Evolutionary conservation across 1,140 invertebrate species (phyloP), one percentile per base, ranked within the genome.

Genomic region (Saxidomus purpurata): DNA sequence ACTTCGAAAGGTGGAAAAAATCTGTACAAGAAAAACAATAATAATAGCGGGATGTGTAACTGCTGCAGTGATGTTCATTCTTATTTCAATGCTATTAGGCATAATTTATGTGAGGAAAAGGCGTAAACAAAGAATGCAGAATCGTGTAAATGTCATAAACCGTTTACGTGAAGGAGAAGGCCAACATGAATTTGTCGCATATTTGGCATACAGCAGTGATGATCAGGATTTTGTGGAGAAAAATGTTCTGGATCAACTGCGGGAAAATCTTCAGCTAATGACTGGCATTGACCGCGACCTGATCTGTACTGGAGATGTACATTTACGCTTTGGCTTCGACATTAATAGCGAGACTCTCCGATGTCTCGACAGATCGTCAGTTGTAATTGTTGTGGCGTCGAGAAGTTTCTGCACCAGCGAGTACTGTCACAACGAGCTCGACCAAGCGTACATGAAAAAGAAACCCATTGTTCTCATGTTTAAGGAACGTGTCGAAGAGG

Each of bases 321-420:
- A 52, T 8, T 52, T 80, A 52, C 76, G 76, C 11, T 22, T 43
- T 28, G 76, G 76, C 25, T 80, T 80, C 13, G 38, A 80, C 76
- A 43, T 80, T 55, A 19, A 55, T 22, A 40, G 40, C 43, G 76
- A 80, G 36, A 80, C 40, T 47, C 22, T n/a, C 47, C 6, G 47
- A 31, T 59, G 43, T 59, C 13, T 80, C 0, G 47, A 80, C 9
- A 52, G 8, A 34, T 80, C 76, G 36, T 47, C 25, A 2, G 47
- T 55, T 6, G 76, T 80, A 1, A n/a, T 80, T 80, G 25, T 80
- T 22, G 4, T 80, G 6, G 76, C 55, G 1, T 47, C 76, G 28
- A 40, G 36, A 17, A 15, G 13, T 28, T 80, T 47, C 47, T 80
- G 76, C 28, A 31, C 11, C 1, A 80, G 76, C 28, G 28, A 80